Base-by-base conservation (phyloP, 1,140 invertebrate species). In the Streblospio benedicti region DNA sequence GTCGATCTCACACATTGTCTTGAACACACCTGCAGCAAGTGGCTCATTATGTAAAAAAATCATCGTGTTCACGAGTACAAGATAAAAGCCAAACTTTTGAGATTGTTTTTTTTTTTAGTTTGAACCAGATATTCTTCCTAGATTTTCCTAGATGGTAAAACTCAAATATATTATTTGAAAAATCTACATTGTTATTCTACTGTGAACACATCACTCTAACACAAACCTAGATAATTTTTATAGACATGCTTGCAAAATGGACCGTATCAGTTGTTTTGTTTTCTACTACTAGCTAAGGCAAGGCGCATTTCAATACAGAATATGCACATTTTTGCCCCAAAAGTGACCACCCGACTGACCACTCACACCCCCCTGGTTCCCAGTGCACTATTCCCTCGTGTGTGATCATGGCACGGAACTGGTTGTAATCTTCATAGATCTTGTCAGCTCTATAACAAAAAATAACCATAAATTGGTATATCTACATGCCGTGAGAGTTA, bases 1-100 rank as follows among this genome's bases (percentile, higher is more conserved):
- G 57, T 63, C 57, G 33, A 63, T 59, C 27, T n/a, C 33, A 35
- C 61, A 63, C 57, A 63, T 59, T 1, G 61, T 63, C 38, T 58
- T 57, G 43, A 62, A 62, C 16, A 62, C 60, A 51, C 60, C 60
- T 62, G 47, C 12, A 6, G 23, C n/a, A 31, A 49, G 23, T 49
- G 12, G 45, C 6, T 14, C 23, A 23, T 49, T 47, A 38, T 28
- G n/a, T 9, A 2, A 25, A 32, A 4, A n/a, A 54, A 38, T 5
- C n/a, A 20, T 20, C n/a, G 32, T 5, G 9, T n/a, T n/a, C 35
- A 38, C 35, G n/a, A 38, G n/a, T 9, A 38, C 35, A 38, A 38
- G 9, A 38, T n/a, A 38, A 9, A 9, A 38, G n/a, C 9, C 35
- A 38, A 38, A 38, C 35, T 9, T 9, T 38, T 38, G n/a, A n/a